Evolutionary conservation across 1,140 invertebrate species (phyloP), one percentile per base, ranked within the genome.

Genomic region (Chelonus insularis): DNA sequence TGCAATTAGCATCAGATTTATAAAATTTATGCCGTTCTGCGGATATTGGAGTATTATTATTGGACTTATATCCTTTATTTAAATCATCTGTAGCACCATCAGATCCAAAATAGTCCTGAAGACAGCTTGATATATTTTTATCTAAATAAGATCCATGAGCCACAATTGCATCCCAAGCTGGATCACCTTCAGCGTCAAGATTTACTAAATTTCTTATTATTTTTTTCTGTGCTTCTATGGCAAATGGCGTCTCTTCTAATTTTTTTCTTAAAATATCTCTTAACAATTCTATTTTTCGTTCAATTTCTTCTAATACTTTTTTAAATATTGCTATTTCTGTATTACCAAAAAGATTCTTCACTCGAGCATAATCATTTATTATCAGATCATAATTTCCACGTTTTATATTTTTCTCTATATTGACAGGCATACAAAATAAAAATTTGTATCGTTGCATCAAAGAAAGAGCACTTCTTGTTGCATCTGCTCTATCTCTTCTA

Each of bases 321-420:
- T 89, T 90, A 68, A 95, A 95, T 8, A 94, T 85, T 83, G 90
- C 75, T 3, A 98, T 88, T 77, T 99, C 94, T 23, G 94, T 96
- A 77, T 96, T 94, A 63, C 93, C 91, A 84, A 98, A 99, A 8
- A 99, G 84, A 75, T 96, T 95, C 73, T 96, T 96, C 3, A 96
- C 97, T 72, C 97, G 85, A 0, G 94, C 91, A 76, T 98, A 99
- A 79, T 99, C 97, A 76, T 97, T 99, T 54, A 99, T 96, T 16
- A 99, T 94, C 18, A 97, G 86, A 78, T 98, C 95, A 77, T 97
- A 99, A 73, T 99, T 97, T 47, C 93, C 95, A 72, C 92, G 91
- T 67, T 91, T 86, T 61, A 99, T 95, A 70, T 97, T 97, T 58
- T 89, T 90, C 66, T 98, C 94, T 56, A 99, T 98, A 52, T 91